A percentile compares a stretch with the other conserved stretches of the same genome.
Conservation (phyloP, 2,113 vertebrate species). For the Willisornis vidua region DNA sequence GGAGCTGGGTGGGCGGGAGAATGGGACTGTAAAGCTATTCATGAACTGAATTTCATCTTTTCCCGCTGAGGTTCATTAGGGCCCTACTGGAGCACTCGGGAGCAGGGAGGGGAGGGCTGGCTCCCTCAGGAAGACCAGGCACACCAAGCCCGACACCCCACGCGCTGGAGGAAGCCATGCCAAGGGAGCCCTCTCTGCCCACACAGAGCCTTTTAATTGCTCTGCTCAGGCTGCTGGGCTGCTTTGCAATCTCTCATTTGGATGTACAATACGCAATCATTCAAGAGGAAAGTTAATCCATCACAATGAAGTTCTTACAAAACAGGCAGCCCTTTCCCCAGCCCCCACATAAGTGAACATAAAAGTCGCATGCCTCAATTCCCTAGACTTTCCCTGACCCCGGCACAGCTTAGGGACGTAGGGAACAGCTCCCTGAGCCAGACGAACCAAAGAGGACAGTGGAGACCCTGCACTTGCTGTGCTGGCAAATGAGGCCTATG, state of each 20-base stretch:
- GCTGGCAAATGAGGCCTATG: not conserved
- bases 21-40: constrained; percentile 14
- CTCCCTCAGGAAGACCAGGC: not conserved
- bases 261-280: rapidly evolving
- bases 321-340: not conserved
- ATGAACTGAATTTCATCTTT: not conserved
- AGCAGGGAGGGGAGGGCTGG: not conserved
- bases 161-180: rapidly evolving
- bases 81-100: not conserved
- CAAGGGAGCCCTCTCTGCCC: not conserved
- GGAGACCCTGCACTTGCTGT: rapidly evolving
- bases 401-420: not conserved
- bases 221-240: rapidly evolving
- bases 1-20: not conserved
- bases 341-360: not conserved
- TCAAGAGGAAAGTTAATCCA: not conserved
- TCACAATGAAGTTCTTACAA: not conserved
- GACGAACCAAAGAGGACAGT: not conserved
- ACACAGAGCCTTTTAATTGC: not conserved
- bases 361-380: rapidly evolving
- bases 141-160: rapidly evolving
- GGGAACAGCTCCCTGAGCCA: not conserved
- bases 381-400: not conserved
- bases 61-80: not conserved
- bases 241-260: not conserved